phyloP scores from a whole-genome alignment of 2,797 vertebrate species.

The Sebastes steindachneri region DNA sequence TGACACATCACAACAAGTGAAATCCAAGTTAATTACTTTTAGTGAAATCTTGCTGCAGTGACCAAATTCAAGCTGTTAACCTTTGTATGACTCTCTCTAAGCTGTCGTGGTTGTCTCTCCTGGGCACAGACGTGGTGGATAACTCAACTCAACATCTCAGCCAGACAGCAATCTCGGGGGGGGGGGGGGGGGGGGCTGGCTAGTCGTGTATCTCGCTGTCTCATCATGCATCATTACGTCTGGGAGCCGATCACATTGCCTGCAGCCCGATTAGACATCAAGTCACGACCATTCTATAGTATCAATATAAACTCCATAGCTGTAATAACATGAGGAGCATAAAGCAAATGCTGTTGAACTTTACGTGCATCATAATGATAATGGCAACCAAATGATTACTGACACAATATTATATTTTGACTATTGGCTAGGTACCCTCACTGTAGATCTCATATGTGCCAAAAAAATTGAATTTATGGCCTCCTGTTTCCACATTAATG shows the following conservation, averaged over 20 bases:
- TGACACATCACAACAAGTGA: neutral
- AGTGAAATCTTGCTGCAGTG: neutral
- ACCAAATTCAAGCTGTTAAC: neutral
- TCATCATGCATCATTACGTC: constrained; percentile 19
- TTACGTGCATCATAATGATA: neutral
- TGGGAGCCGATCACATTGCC: neutral
- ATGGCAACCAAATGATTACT: neutral
- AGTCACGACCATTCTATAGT: neutral
- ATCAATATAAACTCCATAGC: neutral
- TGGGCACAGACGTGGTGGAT: neutral
- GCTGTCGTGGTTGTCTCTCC: neutral
- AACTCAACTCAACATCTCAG: neutral
- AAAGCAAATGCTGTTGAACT: neutral
- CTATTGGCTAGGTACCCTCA: neutral
- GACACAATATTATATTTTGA: neutral
- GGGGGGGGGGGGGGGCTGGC: neutral
- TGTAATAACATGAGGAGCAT: neutral
- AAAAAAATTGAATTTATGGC: neutral
- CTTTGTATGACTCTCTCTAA: constrained; percentile 3
- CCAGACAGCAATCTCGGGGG: constrained; percentile 1
- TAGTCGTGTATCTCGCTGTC: neutral
- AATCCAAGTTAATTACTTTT: neutral
- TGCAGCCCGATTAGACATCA: constrained; percentile 2
- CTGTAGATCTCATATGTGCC: neutral
- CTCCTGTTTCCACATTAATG: neutral